Base-by-base conservation (phyloP, 23 tunicate genomes). In the Ascidia mentula region DNA sequence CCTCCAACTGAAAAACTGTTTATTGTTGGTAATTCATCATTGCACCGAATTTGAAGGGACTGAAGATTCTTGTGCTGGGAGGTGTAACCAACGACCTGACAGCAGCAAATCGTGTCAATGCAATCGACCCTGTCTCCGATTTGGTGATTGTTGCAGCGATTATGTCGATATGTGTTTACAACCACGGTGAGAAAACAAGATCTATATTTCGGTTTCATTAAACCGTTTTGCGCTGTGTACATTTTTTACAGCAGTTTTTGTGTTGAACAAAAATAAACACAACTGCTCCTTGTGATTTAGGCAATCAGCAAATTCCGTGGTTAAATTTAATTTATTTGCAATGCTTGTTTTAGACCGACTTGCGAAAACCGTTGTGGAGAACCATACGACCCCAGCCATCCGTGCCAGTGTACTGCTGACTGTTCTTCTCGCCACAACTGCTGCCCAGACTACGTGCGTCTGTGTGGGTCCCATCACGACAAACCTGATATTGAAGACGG, bases 131-230 rank as follows among this genome's bases (percentile, higher is more conserved):
- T 91, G 97, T 60, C 69, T 0, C 36, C 32, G 0, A 0, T 86
- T 86, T 45, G 82, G 82, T 7, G 89, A 90, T 59, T 90, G 96
- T 60, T 90, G 96, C 69, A 5, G 53, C 32, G 96, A 90, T 74
- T 84, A 79, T 59, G n/a, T n/a, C n/a, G n/a, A n/a, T n/a, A n/a
- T n/a, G n/a, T n/a, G n/a, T n/a, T n/a, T n/a, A n/a, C n/a, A n/a
- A n/a, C n/a, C n/a, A n/a, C n/a, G n/a, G n/a, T n/a, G n/a, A n/a
- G n/a, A n/a, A n/a, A n/a, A n/a, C n/a, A n/a, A n/a, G n/a, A n/a
- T n/a, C n/a, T n/a, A n/a, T n/a, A n/a, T n/a, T n/a, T n/a, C n/a
- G n/a, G n/a, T n/a, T n/a, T n/a, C n/a, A n/a, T n/a, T n/a, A n/a
- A n/a, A n/a, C n/a, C n/a, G n/a, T n/a, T n/a, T n/a, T n/a, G n/a